These are phyloP conservation scores for Atopsyche davidsoni DNA, from an alignment of 1,140 invertebrate species.

Conservation along the genomic window DNA sequence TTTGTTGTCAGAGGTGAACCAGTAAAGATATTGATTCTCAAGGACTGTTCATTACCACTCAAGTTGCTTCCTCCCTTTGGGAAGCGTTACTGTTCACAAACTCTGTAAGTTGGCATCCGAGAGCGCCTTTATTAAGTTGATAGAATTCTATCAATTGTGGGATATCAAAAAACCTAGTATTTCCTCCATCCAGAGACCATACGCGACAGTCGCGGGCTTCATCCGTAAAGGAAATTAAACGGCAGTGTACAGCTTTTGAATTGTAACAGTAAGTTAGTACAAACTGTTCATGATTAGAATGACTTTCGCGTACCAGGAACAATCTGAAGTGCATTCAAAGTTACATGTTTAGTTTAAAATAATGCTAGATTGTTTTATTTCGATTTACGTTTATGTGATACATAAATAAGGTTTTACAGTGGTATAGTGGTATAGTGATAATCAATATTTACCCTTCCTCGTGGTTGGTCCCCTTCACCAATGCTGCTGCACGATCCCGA, in stretches of 20 bases:
- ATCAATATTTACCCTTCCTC: no score
- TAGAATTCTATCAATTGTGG: not conserved
- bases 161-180: not conserved
- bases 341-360: not conserved
- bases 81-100: no score
- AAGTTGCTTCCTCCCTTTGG: no score
- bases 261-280: not conserved
- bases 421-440: no score
- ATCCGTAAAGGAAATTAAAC: not conserved
- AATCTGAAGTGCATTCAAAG: not conserved
- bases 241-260: not conserved
- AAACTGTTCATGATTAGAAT: not conserved
- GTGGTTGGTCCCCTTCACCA: no score
- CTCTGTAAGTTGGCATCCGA: not conserved
- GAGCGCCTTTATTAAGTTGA: not conserved
- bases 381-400: no score
- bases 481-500: no score
- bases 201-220: not conserved
- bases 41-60: no score
- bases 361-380: no score
- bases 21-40: no score
- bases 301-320: not conserved
- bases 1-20: no score
- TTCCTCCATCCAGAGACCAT: not conserved
- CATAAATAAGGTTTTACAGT: no score